Base-by-base conservation (phyloP, 2,888 invertebrate species). In the Hirudinaria manillensis region DNA sequence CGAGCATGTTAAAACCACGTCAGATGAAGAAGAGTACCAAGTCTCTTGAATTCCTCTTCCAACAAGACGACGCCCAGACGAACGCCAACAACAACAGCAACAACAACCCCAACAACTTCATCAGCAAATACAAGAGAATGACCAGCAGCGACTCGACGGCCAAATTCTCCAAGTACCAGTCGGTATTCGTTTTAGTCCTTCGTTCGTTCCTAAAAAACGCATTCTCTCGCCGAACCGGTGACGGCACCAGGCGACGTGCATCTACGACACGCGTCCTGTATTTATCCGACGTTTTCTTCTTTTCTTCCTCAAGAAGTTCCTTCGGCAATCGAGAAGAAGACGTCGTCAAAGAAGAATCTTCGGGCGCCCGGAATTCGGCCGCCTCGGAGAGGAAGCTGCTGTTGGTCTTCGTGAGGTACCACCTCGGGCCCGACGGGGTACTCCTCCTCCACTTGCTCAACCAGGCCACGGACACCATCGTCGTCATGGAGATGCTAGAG, bases 361-460 rank as follows among this genome's bases (percentile, higher is more conserved):
- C 36, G 45, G 24, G 45, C n/a, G 13, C 1, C 36, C 32, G n/a
- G 13, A 21, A 24, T 24, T 51, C 61, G 61, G 24, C 61, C 1
- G 61, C 3, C 13, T 19, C 66, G 19, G 70, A 72, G 19, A 65
- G 65, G 45, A 61, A 29, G 19, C 10, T 65, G 29, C 16, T 76
- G 36, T 34, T 51, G 53, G 29, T 53, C 19, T 78, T 78, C 74
- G 75, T 75, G 66, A 29, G 29, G 29, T 65, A 74, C 34, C 77
- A 78, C 72, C 76, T 78, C 55, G n/a, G 76, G 45, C 72, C 70
- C 24, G 78, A 78, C 55, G 78, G 78, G 51, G 74, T 76, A 45
- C 76, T 78, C 76, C 76, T 78, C 16, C 76, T 78, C 38, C 75
- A 76, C 61, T 68, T 78, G 10, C 76, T 78, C 51, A 76, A 76